These are phyloP conservation scores for Unio pictorum DNA, from an alignment of 2,888 invertebrate species.

Conservation along the genomic window DNA sequence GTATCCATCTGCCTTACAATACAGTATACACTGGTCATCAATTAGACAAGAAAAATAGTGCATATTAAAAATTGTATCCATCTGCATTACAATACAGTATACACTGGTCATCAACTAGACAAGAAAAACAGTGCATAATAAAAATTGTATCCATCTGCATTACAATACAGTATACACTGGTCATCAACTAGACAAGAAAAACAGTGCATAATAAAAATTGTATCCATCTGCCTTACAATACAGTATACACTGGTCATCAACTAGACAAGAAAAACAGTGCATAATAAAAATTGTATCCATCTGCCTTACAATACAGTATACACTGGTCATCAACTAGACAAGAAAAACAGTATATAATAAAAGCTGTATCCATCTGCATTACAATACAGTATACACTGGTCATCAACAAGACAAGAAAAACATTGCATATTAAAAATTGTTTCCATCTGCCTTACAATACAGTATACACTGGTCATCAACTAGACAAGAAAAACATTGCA, in stretches of 20 bases:
- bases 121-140: not conserved
- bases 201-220: slow-evolving; percentile 92
- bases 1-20: no score
- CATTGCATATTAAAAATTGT: no score
- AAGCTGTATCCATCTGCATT: no score
- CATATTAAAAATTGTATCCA: slow-evolving; percentile 89
- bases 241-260: slow-evolving; percentile 91
- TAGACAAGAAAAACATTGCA: slow-evolving; percentile 16
- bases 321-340: slow-evolving; percentile 67
- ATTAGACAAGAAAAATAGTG: no score
- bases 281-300: no score
- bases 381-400: slow-evolving; percentile 74
- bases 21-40: slow-evolving; percentile 68
- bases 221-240: slow-evolving; percentile 96
- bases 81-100: slow-evolving; percentile 96
- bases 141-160: no score
- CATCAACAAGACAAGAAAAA: slow-evolving; percentile 78
- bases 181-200: slow-evolving; percentile 83
- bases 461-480: slow-evolving; percentile 81
- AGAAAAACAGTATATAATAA: slow-evolving; percentile 65
- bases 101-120: slow-evolving; percentile 84
- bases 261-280: slow-evolving; percentile 61
- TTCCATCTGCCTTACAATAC: no score
- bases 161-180: slow-evolving; percentile 74
- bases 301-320: no score